A percentile compares a stretch with the other conserved stretches of the same genome.
These are phyloP conservation scores for Melinaea menophilus DNA, from an alignment of 2,888 invertebrate species.

Conservation along the genomic window DNA sequence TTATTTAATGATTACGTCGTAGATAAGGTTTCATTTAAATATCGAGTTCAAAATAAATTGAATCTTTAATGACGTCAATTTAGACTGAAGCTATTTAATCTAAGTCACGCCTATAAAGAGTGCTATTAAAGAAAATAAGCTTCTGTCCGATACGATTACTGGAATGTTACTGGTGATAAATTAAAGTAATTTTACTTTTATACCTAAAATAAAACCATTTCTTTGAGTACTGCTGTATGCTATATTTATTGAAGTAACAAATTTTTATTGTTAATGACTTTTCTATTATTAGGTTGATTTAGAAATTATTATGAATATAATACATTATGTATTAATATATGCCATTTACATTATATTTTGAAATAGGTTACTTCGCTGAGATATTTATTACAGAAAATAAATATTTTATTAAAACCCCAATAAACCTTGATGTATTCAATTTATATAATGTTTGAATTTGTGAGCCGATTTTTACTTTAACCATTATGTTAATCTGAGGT, in stretches of 20 bases:
- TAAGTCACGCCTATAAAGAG: constrained; percentile 1
- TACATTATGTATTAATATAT: no score
- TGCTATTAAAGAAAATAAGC: background rate
- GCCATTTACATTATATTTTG: no score
- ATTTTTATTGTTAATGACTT: no score
- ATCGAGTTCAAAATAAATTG: constrained; percentile 3
- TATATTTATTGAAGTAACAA: no score
- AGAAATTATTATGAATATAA: no score
- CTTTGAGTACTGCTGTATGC: no score
- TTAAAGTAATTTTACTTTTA: no score
- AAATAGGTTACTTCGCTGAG: no score
- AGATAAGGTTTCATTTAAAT: background rate
- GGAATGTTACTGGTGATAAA: background rate
- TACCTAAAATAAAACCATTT: no score
- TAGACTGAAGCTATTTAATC: background rate
- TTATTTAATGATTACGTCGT: background rate
- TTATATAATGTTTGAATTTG: background rate
- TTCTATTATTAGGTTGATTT: no score
- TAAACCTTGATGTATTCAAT: background rate
- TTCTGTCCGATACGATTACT: background rate
- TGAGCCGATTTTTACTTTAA: background rate
- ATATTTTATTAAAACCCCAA: background rate
- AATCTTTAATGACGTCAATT: background rate
- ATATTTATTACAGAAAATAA: background rate
- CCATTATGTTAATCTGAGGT: constrained; percentile 1